Conservation (phyloP, 1,140 invertebrate genomes). For the Lepidostoma basale region DNA sequence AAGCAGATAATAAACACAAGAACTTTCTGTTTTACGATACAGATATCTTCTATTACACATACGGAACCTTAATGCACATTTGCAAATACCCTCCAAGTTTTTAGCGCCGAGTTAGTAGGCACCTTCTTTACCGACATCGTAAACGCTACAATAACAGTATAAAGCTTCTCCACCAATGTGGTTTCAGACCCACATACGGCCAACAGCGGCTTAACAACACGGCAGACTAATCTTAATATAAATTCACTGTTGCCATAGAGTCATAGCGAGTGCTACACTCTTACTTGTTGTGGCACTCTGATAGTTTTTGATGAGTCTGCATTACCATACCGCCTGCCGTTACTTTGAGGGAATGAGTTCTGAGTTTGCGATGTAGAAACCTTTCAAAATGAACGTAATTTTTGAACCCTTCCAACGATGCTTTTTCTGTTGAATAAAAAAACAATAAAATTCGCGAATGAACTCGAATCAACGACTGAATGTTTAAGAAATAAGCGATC, state of each 20-base stretch:
- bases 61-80: conserved; percentile 11
- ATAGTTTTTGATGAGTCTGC: too few relatives aligned
- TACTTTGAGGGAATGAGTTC: too few relatives aligned
- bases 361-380: not conserved
- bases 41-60: not conserved
- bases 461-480: not conserved
- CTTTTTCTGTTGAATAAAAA: not conserved
- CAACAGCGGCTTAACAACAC: too few relatives aligned
- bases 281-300: too few relatives aligned
- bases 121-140: conserved; percentile 2
- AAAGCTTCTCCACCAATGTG: conserved; percentile 2
- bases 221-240: too few relatives aligned
- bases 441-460: not conserved
- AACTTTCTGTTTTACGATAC: too few relatives aligned
- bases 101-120: not conserved
- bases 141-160: conserved; percentile 33
- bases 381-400: conserved; percentile 20
- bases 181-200: too few relatives aligned
- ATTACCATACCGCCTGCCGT: too few relatives aligned
- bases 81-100: not conserved
- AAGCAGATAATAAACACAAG: too few relatives aligned
- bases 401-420: conserved; percentile 7
- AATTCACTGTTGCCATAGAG: too few relatives aligned
- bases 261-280: too few relatives aligned
- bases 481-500: too few relatives aligned